Percentiles rank a stretch among this genome's conserved stretches.
Conservation (phyloP, 1,140 invertebrate species). For the Proctacanthus coquilletti region DNA sequence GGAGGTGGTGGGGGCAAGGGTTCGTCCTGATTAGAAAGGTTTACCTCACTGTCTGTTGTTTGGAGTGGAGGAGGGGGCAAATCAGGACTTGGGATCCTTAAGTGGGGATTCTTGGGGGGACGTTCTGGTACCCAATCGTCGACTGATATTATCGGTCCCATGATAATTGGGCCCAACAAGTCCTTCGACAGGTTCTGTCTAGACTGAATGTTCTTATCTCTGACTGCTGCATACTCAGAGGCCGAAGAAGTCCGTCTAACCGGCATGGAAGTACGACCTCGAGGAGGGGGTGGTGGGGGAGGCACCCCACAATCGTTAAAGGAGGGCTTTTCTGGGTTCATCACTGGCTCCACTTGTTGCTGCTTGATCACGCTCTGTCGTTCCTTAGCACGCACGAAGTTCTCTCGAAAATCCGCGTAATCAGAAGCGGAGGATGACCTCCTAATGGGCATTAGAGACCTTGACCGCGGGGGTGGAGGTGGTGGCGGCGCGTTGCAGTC, state of each 20-base stretch:
- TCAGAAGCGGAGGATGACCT: conserved; percentile 53
- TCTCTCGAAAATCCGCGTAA: conserved; percentile 37
- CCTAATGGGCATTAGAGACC: conserved; percentile 35
- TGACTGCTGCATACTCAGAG: conserved; percentile 23
- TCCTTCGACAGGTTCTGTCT: conserved; percentile 33
- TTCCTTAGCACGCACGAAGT: conserved; percentile 11
- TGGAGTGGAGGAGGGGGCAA: conserved; percentile 53
- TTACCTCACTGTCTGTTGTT: conserved; percentile 38
- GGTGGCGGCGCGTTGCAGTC: conserved; percentile 18
- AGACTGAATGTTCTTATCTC: conserved; percentile 13
- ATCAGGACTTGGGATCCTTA: conserved; percentile 49
- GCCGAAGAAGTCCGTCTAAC: conserved; percentile 24
- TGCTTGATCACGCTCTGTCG: conserved; percentile 10
- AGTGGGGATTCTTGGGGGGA: conserved; percentile 54
- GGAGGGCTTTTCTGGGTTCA: conserved; percentile 21
- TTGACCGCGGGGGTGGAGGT: conserved; percentile 39
- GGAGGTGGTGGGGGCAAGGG: conserved; percentile 58
- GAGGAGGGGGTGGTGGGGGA: conserved; percentile 27
- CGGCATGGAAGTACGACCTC: conserved; percentile 18
- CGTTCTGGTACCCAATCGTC: conserved; percentile 57
- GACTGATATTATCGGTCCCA: conserved; percentile 45
- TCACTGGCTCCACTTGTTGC: too few species aligned
- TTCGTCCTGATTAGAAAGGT: conserved; percentile 41
- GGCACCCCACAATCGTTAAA: conserved; percentile 28
- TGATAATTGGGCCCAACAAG: conserved; percentile 42